A percentile compares a stretch with the other conserved stretches of the same genome.
These are phyloP conservation scores for Rattus rattus DNA, from an alignment of 2,113 vertebrate genomes.

Conservation along the genomic window DNA sequence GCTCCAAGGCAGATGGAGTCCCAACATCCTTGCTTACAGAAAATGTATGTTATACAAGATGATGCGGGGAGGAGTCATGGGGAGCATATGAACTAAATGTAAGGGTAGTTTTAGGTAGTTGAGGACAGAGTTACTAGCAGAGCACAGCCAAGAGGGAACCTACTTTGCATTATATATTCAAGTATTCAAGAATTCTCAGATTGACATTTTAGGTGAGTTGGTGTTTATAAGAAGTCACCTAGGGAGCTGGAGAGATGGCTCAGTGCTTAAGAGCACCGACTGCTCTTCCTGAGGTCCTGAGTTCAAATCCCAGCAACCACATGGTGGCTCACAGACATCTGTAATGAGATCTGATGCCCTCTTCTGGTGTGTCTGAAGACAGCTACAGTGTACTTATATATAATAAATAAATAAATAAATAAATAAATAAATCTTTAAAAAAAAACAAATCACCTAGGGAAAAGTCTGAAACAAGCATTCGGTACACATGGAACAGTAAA, in stretches of 20 bases:
- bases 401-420: too few species aligned
- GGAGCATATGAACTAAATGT: neutral
- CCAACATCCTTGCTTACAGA: neutral
- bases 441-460: neutral
- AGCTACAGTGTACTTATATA: too few species aligned
- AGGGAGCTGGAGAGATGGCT: neutral
- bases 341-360: too few species aligned
- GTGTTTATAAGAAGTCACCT: neutral
- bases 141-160: neutral
- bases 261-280: too few species aligned
- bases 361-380: too few species aligned
- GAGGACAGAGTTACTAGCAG: neutral
- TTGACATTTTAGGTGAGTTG: neutral
- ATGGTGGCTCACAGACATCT: too few species aligned
- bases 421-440: too few species aligned
- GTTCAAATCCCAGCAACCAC: too few species aligned
- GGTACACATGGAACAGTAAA: neutral
- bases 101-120: neutral
- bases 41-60: neutral
- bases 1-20: neutral
- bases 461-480: neutral
- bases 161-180: neutral
- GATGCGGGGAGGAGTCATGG: neutral
- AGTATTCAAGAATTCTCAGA: neutral
- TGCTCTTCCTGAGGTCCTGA: too few species aligned